Conservation (phyloP, 2,888 invertebrate species). For the Folsomia candida region DNA sequence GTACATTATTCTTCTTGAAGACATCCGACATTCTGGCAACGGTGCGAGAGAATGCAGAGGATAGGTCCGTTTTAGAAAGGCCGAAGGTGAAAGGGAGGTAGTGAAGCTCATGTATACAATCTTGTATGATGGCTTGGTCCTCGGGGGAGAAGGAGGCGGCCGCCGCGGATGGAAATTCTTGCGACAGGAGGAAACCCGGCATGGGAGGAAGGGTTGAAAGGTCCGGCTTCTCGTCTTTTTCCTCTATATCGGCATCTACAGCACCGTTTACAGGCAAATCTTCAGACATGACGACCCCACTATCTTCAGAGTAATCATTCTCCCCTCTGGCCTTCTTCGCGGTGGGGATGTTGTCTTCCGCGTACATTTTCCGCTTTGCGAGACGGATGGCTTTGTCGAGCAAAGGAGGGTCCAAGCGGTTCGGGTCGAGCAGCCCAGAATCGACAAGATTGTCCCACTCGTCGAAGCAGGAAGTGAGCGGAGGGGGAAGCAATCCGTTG, state of each 20-base stretch:
- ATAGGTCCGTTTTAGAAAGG: conserved; percentile 32
- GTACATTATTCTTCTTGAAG: conserved; percentile 38
- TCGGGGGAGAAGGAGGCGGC: conserved; percentile 24
- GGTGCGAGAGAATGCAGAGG: conserved; percentile 29
- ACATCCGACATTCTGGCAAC: conserved; percentile 32
- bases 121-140: conserved; percentile 35
- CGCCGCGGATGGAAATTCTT: background rate
- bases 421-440: background rate
- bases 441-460: conserved; percentile 20
- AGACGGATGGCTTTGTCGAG: conserved; percentile 23
- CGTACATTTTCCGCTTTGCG: conserved; percentile 13
- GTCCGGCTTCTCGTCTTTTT: background rate
- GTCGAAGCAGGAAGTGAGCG: conserved; percentile 25
- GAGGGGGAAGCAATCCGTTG: conserved; percentile 21
- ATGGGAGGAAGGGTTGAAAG: background rate
- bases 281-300: too few relatives aligned
- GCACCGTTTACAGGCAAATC: too few relatives aligned
- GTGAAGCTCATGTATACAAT: conserved; percentile 41
- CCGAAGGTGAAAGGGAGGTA: conserved; percentile 44
- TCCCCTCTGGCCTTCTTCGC: conserved; percentile 7
- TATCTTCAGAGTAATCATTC: background rate
- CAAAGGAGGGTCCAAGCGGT: conserved; percentile 17
- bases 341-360: conserved; percentile 20
- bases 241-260: background rate
- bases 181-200: background rate